Evolutionary conservation across 2,888 invertebrate genomes (phyloP), one percentile per base, ranked within the genome.

Genomic region (Acanthosepion lycidas): DNA sequence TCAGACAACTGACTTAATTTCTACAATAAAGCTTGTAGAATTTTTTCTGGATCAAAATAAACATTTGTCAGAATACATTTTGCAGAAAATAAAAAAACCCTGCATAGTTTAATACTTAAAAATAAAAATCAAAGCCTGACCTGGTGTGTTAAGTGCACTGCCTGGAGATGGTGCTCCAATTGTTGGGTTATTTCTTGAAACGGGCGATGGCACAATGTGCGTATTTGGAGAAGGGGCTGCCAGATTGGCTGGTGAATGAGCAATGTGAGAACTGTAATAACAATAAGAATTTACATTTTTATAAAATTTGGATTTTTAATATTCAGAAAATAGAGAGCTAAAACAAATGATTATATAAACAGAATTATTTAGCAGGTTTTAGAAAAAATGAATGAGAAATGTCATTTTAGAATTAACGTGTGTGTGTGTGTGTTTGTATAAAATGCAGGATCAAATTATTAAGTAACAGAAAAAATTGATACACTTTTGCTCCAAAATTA

Each of bases 101-200:
- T 8, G 26, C 5, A 26, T 20, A n/a, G 8, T 28, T 12, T 49
- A 92, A 23, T 48, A 23, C 53, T 42, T 59, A n/a, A 28, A 12
- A 92, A 92, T 33, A 42, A 92, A 53, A 91, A 42, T 23, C 53
- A 64, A 78, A 53, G 15, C 3, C 94, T 95, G 95, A 97, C 97
- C 97, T 95, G 97, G 97, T 23, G 97, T 97, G 95, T 97, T 96
- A 20, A 97, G 96, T 49, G 95, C 96, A 55, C 96, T 96, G 93
- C 96, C 96, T 42, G 97, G 96, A 15, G 97, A 96, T 42, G 96
- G 96, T 18, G 95, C 96, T 94, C 96, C 96, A 94, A 95, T 93
- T 15, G 96, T 94, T 92, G 95, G 95, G 92, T 94, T 94, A 28
- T 28, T 78, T 42, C 96, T 95, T 15, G 96, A 95, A 28, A 95